Evolutionary conservation across 2,888 invertebrate genomes (phyloP), one percentile per base, ranked within the genome.

Genomic region (Cyrtodaria siliqua): DNA sequence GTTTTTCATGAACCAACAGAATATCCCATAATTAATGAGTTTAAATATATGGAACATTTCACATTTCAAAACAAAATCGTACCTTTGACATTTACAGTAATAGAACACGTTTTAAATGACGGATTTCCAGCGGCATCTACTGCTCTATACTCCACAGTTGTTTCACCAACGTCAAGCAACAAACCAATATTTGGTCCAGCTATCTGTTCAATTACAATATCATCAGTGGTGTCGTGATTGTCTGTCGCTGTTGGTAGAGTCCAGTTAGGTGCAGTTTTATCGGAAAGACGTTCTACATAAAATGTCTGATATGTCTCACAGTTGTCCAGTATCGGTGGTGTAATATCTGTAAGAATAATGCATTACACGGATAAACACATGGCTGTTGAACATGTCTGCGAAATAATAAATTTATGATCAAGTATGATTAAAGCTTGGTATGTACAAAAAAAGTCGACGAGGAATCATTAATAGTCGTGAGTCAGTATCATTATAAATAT

Each of bases 231-330:
- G 26, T 59, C 59, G 1, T 18, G 2, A 9, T 44, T 59, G 59
- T 59, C 59, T 24, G 23, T 42, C 24, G 59, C 59, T 9, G 12
- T 18, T n/a, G 59, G 59, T 6, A 59, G 12, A 16, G 20, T 26
- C 59, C 59, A 59, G 12, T 4, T n/a, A 0, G 24, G n/a, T 18
- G 2, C 23, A 16, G 40, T 44, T 20, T 44, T 44, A 26, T 42
- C 44, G 6, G 44, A 24, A 3, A 16, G 24, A 24, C 26, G 20
- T n/a, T 26, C 59, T 2, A 44, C 59, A 16, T 59, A 59, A 16
- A 59, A 59, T 27, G 42, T 42, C 44, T 59, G 59, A 26, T 42
- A 59, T 24, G 59, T 24, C 9, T 59, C 24, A 59, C 59, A 59
- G 1, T 24, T 27, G 12, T 24, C 29, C 9, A 59, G 26, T 3